These are phyloP conservation scores for Chrysaora quinquecirrha DNA, from an alignment of 30 jellyfish, hydroid and myxozoan genomes.

Conservation along the genomic window DNA sequence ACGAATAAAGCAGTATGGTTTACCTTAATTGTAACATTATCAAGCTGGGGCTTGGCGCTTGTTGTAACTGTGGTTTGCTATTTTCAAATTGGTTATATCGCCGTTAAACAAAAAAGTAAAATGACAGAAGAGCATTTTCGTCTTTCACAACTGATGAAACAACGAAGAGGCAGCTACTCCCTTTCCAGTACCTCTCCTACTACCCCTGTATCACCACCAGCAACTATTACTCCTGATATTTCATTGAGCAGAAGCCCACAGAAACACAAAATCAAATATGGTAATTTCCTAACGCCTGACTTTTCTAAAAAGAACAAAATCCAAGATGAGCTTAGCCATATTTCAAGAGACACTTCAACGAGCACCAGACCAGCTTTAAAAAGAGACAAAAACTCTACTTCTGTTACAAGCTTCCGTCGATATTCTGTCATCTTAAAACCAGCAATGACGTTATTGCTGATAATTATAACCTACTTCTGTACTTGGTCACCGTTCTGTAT, in stretches of 20 bases:
- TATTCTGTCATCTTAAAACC: slow-evolving; percentile 24
- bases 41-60: slow-evolving; percentile 59
- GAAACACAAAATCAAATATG: not conserved
- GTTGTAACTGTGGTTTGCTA: slow-evolving; percentile 49
- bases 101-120: slow-evolving; percentile 24
- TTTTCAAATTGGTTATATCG: slow-evolving; percentile 49
- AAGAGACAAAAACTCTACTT: not conserved
- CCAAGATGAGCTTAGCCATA: not conserved
- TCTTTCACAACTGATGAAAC: not conserved
- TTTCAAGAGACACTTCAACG: no score
- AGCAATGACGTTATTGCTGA: slow-evolving; percentile 44
- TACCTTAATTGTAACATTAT: slow-evolving; percentile 22
- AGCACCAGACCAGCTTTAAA: not conserved
- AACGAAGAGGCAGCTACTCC: not conserved
- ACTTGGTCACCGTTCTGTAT: slow-evolving; percentile 78
- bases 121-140: not conserved
- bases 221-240: not conserved
- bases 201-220: not conserved
- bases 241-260: not conserved
- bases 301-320: not conserved
- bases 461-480: slow-evolving; percentile 40
- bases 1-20: slow-evolving; percentile 43
- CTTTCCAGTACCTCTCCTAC: not conserved
- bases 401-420: not conserved
- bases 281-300: not conserved